Evolutionary conservation across 2,797 vertebrate genomes (phyloP), one percentile per base, ranked within the genome.

Genomic region (Momotus momota): DNA sequence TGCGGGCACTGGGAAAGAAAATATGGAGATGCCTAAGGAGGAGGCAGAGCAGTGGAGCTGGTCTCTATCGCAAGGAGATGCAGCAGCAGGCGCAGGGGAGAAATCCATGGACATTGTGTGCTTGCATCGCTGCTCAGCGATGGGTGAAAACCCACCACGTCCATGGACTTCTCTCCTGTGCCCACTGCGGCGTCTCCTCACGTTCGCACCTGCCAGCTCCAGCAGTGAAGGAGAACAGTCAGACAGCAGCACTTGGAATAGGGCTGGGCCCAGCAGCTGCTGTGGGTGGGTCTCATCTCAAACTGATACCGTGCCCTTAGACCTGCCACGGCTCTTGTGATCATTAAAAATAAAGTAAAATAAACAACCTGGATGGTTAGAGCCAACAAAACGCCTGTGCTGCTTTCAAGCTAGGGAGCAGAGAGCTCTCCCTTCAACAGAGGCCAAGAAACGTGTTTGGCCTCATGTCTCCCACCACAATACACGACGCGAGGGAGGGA

Each of bases 401-500:
- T 46, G 31, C 33, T 67, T 78, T 66, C 73, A 57, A 69, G 51
- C 6, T 2, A 1, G 57, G n/a, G 21, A 65, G 49, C 2, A 1
- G 35, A 38, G n/a, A n/a, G 48, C 23, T 62, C 35, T 69, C 14
- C 62, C 33, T 67, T 61, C 33, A 35, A 7, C 0, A 2, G 22
- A 17, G 31, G 58, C 19, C 54, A 67, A 81, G 40, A 46, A 81
- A 79, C 0, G 4, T 5, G 31, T 33, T 19, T 17, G 58, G 58
- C 58, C 31, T 93, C 0, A 1, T 41, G 60, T 26, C 25, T 57
- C 55, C 33, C 41, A 61, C 29, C 66, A 43, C 2, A 5, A 81
- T 45, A 12, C 78, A 43, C 0, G 0, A 0, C 0, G 52, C 0
- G 3, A 75, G 51, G 57, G 16, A 29, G 43, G 55, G 82, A 46